phyloP scores from a whole-genome alignment of 2,113 vertebrate species.

The Climacteris rufus region DNA sequence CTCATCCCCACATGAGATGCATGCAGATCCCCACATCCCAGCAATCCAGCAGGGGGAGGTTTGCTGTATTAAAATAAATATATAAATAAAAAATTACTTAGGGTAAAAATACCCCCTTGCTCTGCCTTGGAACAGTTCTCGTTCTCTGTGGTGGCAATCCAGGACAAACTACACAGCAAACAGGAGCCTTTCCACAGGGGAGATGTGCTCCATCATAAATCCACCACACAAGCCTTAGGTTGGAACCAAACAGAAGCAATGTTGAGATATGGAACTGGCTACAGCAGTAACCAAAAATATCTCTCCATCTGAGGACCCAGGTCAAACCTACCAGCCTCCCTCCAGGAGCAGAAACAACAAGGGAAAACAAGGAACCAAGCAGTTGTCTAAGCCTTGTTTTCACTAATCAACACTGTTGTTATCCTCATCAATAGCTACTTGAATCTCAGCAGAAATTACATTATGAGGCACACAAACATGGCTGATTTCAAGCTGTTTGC shows the following conservation, averaged over 20 bases:
- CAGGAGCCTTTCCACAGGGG: neutral
- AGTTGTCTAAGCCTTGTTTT: neutral
- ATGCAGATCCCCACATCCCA: neutral
- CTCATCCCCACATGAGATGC: neutral
- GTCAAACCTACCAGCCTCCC: neutral
- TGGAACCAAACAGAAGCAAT: neutral
- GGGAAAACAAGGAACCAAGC: neutral
- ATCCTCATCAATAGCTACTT: slow-evolving; percentile 4
- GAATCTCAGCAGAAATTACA: slow-evolving; percentile 17
- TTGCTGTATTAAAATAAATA: neutral
- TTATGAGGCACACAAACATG: slow-evolving; percentile 14
- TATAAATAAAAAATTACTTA: neutral
- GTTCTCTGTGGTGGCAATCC: neutral
- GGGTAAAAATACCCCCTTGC: neutral
- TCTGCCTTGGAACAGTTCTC: neutral
- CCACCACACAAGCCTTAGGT: neutral
- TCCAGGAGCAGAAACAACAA: neutral
- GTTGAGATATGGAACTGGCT: neutral
- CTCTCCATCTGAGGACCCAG: neutral
- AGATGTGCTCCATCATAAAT: neutral
- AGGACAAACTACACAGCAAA: neutral
- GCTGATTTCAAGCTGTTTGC: slow-evolving; percentile 18
- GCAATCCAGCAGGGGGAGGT: neutral
- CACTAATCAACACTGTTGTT: slow-evolving; percentile 14
- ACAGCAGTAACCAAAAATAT: neutral